A percentile compares a stretch with the other conserved stretches of the same genome.
Conservation (phyloP, 2,113 vertebrate species). For the Istiophorus platypterus region DNA sequence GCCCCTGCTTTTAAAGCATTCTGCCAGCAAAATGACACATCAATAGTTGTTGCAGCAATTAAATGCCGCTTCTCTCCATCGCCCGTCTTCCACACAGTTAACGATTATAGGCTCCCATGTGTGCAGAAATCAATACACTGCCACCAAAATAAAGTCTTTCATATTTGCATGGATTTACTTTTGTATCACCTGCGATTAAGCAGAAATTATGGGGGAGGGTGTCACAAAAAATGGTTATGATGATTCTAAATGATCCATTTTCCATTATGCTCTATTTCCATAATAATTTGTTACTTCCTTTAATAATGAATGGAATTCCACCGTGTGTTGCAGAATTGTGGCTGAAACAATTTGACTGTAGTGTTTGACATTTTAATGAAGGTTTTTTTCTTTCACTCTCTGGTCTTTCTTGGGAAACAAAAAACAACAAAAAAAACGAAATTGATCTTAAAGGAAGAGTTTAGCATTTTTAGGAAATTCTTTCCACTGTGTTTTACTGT, state of each 20-base stretch:
- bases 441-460: neutral
- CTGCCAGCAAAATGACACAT: conserved; percentile 46
- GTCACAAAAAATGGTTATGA: neutral
- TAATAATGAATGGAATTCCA: no score
- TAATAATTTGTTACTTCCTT: no score
- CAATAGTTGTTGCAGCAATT: conserved; percentile 58
- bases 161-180: conserved; percentile 3
- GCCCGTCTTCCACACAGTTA: conserved; percentile 45
- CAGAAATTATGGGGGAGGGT: neutral
- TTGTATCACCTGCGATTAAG: neutral
- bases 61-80: conserved; percentile 25
- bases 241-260: neutral
- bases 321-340: no score
- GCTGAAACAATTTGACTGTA: neutral
- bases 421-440: no score
- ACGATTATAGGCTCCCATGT: conserved; percentile 53
- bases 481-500: neutral
- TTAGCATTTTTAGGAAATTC: neutral
- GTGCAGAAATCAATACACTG: conserved; percentile 38
- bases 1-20: conserved; percentile 6
- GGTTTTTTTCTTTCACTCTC: no score
- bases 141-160: conserved; percentile 11
- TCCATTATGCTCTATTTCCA: neutral
- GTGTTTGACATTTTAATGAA: no score
- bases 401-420: neutral